Evolutionary conservation across 2,888 invertebrate species (phyloP).

Genomic region (Leucoma salicis): DNA sequence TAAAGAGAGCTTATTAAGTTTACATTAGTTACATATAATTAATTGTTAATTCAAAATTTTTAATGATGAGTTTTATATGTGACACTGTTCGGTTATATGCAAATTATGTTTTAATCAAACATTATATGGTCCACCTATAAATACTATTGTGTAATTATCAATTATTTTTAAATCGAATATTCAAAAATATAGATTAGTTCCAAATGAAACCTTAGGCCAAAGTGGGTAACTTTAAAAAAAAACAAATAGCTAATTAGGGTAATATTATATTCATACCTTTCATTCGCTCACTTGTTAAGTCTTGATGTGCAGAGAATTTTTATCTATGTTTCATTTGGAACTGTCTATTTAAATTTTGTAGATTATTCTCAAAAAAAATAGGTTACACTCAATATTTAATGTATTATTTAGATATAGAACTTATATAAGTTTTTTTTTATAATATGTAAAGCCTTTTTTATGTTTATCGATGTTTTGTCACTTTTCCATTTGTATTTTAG

Average conservation of each 20-base stretch:
- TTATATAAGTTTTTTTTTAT: slow-evolving; percentile 31
- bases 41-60: slow-evolving; percentile 18
- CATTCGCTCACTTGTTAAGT: not conserved
- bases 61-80: slow-evolving; percentile 14
- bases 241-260: too few relatives aligned
- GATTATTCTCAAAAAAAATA: slow-evolving; percentile 18
- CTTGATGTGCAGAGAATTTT: not conserved
- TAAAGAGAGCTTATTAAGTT: slow-evolving; percentile 35
- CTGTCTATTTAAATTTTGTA: slow-evolving; percentile 5
- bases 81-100: not conserved
- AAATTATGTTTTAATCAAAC: slow-evolving; percentile 23
- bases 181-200: not conserved
- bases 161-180: slow-evolving; percentile 8
- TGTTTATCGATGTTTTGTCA: slow-evolving; percentile 25
- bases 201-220: slow-evolving; percentile 4
- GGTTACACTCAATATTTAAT: slow-evolving; percentile 35
- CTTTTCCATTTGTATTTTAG: slow-evolving; percentile 19
- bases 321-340: slow-evolving; percentile 1
- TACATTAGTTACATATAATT: slow-evolving; percentile 20
- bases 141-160: slow-evolving; percentile 24
- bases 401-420: slow-evolving; percentile 37
- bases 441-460: slow-evolving; percentile 29
- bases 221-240: too few relatives aligned
- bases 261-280: not conserved
- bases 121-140: slow-evolving; percentile 18